phyloP scores from a whole-genome alignment of 2,888 invertebrate species.

The Callyntrura guangdongensis region DNA sequence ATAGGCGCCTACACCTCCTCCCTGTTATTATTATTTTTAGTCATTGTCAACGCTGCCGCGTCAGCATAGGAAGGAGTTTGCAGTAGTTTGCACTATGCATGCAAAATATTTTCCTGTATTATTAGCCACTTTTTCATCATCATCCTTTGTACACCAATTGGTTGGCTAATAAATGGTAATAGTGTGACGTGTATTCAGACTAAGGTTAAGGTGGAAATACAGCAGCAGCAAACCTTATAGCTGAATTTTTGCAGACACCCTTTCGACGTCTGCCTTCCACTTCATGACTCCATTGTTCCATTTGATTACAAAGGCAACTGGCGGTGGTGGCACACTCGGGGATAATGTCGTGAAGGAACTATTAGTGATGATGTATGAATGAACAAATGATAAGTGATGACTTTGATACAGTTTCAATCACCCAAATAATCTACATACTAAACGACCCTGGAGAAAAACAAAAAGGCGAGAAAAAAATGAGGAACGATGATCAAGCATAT shows the following conservation, averaged over 20 bases:
- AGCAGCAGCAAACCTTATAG: background rate
- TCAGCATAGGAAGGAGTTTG: background rate
- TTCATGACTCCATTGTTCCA: conserved; percentile 67
- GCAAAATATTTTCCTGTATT: background rate
- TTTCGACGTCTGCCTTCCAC: conserved; percentile 56
- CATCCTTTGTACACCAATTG: conserved; percentile 1
- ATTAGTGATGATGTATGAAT: conserved; percentile 49
- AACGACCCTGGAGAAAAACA: conserved; percentile 75
- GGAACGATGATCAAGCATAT: background rate
- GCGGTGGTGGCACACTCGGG: background rate
- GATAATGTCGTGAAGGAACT: conserved; percentile 50
- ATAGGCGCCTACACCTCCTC: background rate
- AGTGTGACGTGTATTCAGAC: background rate
- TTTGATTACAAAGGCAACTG: conserved; percentile 38
- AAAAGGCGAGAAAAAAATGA: conserved; percentile 44
- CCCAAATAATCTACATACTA: conserved; percentile 71
- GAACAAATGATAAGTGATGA: conserved; percentile 23
- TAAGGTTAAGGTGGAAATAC: background rate
- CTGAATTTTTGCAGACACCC: background rate
- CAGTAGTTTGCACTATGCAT: background rate
- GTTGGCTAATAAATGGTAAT: conserved; percentile 13
- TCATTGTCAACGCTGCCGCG: background rate
- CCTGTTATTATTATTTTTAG: background rate
- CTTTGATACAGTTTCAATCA: conserved; percentile 51
- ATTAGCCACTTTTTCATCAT: background rate